Conservation (phyloP, 2,888 invertebrate species). For the Cotesia congregata region DNA sequence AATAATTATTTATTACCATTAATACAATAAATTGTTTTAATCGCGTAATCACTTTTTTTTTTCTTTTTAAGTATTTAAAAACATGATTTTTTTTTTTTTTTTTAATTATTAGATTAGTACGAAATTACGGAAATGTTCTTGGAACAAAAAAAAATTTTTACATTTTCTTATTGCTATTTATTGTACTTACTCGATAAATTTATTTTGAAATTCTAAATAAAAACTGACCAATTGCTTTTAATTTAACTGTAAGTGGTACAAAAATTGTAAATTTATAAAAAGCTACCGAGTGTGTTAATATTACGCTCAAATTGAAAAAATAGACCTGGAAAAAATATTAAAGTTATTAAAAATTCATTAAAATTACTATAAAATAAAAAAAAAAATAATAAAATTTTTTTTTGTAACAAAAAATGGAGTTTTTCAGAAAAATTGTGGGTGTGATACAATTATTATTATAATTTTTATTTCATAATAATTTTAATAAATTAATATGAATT, state of each 20-base stretch:
- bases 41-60: background rate
- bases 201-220: background rate
- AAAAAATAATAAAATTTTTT: no score
- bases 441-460: no score
- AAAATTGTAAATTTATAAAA: background rate
- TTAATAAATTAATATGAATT: no score
- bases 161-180: slow-evolving; percentile 54
- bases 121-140: slow-evolving; percentile 42
- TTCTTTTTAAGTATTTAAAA: background rate
- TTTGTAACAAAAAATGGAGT: no score
- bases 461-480: no score
- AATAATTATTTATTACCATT: background rate
- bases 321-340: no score
- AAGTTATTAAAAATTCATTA: no score
- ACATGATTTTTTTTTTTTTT: background rate
- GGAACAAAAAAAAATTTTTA: slow-evolving; percentile 29
- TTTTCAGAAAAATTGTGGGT: no score
- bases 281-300: background rate
- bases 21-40: background rate
- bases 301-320: background rate
- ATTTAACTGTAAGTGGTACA: background rate
- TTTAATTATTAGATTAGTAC: background rate
- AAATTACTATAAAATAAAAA: no score
- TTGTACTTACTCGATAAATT: slow-evolving; percentile 51
- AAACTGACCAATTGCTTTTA: background rate